Evolutionary conservation across 2,888 invertebrate species (phyloP).

Genomic region (Crepidodera aurea): DNA sequence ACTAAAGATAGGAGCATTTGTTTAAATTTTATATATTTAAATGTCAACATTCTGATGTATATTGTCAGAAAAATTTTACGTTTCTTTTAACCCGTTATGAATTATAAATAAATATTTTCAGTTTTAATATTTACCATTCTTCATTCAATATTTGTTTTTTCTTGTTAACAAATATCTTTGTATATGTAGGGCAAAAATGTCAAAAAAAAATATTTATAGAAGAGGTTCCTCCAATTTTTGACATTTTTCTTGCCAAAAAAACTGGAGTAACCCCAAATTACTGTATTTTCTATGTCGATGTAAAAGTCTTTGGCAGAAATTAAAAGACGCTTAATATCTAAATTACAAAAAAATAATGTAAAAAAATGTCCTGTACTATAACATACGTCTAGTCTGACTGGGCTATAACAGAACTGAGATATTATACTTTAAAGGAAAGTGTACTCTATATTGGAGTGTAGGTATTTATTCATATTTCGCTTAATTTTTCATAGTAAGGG

Average conservation of each 20-base stretch:
- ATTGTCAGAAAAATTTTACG: too few relatives aligned
- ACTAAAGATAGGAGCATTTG: too few relatives aligned
- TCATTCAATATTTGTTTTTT: too few relatives aligned
- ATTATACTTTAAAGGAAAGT: slow-evolving; percentile 53
- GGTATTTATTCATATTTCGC: slow-evolving; percentile 46
- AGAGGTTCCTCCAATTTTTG: too few relatives aligned
- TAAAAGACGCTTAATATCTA: neutral
- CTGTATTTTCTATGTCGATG: neutral
- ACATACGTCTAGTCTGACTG: slow-evolving; percentile 21
- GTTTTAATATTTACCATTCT: too few relatives aligned
- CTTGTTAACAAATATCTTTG: too few relatives aligned
- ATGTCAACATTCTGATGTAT: too few relatives aligned
- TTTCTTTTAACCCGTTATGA: too few relatives aligned
- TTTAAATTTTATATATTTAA: too few relatives aligned
- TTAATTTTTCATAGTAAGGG: slow-evolving; percentile 43
- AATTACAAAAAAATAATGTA: neutral
- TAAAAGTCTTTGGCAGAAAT: slow-evolving; percentile 7
- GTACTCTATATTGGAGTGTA: slow-evolving; percentile 52
- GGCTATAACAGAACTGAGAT: slow-evolving; percentile 51
- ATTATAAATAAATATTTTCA: too few relatives aligned
- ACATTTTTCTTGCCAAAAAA: neutral
- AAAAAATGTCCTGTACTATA: slow-evolving; percentile 16
- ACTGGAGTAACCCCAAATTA: neutral
- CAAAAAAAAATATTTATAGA: too few relatives aligned
- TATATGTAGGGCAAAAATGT: too few relatives aligned